phyloP scores from a whole-genome alignment of 2,113 vertebrate genomes.

The Anolis sagrei region DNA sequence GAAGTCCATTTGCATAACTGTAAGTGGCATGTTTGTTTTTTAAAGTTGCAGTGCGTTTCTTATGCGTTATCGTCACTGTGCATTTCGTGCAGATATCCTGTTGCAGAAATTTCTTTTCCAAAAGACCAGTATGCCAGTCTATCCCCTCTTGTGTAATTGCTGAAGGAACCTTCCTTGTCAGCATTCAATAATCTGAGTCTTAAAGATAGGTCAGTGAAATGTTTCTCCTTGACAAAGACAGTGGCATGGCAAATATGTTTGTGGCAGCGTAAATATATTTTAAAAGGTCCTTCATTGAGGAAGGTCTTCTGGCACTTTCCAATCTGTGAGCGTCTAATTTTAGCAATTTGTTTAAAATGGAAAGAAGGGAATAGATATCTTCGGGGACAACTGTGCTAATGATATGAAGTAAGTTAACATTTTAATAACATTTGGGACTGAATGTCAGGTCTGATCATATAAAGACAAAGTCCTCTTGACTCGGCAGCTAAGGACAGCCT shows the following conservation, averaged over 20 bases:
- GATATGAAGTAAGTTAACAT: constrained; percentile 26
- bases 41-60: background rate
- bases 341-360: constrained; percentile 14
- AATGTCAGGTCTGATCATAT: constrained; percentile 25
- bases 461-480: constrained; percentile 5
- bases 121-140: background rate
- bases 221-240: background rate
- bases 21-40: background rate
- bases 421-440: constrained; percentile 29
- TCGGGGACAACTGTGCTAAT: constrained; percentile 25
- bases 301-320: background rate
- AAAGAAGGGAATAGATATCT: background rate
- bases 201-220: background rate
- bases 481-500: background rate
- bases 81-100: background rate
- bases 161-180: background rate
- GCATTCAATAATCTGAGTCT: background rate
- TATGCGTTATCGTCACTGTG: background rate
- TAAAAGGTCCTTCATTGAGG: background rate
- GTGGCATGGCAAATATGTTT: constrained; percentile 10
- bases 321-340: constrained; percentile 28
- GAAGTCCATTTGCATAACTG: background rate
- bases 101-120: background rate
- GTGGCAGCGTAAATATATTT: background rate
- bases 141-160: background rate